phyloP scores from a whole-genome alignment of 2,888 invertebrate species.

The Galerucella pusilla region DNA sequence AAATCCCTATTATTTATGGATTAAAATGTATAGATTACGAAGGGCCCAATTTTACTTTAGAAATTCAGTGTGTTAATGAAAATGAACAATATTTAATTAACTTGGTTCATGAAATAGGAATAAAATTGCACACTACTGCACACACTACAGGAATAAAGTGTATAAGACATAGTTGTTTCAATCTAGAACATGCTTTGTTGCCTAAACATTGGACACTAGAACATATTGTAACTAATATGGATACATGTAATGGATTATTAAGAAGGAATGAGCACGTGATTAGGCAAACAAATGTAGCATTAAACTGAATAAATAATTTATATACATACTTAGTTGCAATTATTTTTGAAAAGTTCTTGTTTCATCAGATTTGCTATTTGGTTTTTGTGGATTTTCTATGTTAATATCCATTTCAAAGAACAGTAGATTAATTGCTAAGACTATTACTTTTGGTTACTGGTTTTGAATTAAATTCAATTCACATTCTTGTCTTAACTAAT shows the following conservation, averaged over 20 bases:
- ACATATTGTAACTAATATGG: constrained; percentile 75
- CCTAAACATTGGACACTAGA: constrained; percentile 84
- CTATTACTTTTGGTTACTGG: too few species aligned
- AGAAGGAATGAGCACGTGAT: constrained; percentile 66
- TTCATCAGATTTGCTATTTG: background rate
- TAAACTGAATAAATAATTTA: constrained; percentile 36
- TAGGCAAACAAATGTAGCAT: constrained; percentile 58
- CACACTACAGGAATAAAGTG: constrained; percentile 84
- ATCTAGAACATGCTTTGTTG: constrained; percentile 78
- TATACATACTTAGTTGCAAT: background rate
- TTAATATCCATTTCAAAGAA: too few species aligned
- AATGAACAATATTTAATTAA: constrained; percentile 79
- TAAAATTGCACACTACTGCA: constrained; percentile 82
- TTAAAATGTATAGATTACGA: constrained; percentile 86
- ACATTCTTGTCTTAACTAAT: too few species aligned
- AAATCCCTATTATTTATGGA: constrained; percentile 84
- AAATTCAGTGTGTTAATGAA: constrained; percentile 90
- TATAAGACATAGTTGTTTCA: constrained; percentile 85
- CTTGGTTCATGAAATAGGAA: constrained; percentile 86
- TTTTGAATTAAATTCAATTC: too few species aligned
- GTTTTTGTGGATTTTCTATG: too few species aligned
- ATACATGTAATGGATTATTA: constrained; percentile 68
- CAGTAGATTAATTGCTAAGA: too few species aligned
- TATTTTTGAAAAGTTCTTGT: background rate
- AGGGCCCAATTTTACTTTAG: constrained; percentile 87